Conservation (phyloP, 2,113 vertebrate species). For the Sander lucioperca region DNA sequence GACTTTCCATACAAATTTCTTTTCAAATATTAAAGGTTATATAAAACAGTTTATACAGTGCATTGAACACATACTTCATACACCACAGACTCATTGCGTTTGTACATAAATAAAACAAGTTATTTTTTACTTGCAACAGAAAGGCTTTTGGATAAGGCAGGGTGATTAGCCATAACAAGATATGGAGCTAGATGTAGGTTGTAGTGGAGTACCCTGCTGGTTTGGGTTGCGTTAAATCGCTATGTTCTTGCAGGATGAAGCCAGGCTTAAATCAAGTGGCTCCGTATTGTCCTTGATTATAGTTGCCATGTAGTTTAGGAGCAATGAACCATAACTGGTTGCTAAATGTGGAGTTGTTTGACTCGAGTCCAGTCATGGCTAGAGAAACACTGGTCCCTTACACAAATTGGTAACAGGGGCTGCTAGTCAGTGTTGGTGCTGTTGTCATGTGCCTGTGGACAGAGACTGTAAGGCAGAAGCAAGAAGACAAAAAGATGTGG, state of each 20-base stretch:
- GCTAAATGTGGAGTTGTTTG: constrained; percentile 66
- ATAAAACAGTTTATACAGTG: constrained; percentile 54
- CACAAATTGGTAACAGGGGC: constrained; percentile 56
- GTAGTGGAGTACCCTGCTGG: constrained; percentile 20
- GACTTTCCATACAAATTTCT: constrained; percentile 31
- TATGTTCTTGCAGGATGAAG: constrained; percentile 54
- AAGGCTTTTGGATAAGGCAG: constrained; percentile 35
- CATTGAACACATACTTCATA: constrained; percentile 61
- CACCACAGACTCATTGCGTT: constrained; percentile 37
- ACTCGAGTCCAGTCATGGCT: constrained; percentile 53
- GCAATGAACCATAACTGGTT: constrained; percentile 62
- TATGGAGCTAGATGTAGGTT: constrained; percentile 43
- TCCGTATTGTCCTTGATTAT: constrained; percentile 69
- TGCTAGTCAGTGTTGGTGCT: constrained; percentile 35
- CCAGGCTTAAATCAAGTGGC: constrained; percentile 58
- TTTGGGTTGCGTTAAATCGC: constrained; percentile 51
- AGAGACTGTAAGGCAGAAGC: constrained; percentile 1
- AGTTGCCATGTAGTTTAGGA: constrained; percentile 66
- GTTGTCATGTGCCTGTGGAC: constrained; percentile 28
- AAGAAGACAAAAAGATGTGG: constrained; percentile 20
- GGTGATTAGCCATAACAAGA: constrained; percentile 38
- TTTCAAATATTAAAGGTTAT: constrained; percentile 29
- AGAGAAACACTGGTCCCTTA: constrained; percentile 56
- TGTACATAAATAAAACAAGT: constrained; percentile 59
- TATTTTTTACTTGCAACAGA: constrained; percentile 25